phyloP scores from a whole-genome alignment of 1,140 invertebrate genomes.

The Steinernema khuongi region DNA sequence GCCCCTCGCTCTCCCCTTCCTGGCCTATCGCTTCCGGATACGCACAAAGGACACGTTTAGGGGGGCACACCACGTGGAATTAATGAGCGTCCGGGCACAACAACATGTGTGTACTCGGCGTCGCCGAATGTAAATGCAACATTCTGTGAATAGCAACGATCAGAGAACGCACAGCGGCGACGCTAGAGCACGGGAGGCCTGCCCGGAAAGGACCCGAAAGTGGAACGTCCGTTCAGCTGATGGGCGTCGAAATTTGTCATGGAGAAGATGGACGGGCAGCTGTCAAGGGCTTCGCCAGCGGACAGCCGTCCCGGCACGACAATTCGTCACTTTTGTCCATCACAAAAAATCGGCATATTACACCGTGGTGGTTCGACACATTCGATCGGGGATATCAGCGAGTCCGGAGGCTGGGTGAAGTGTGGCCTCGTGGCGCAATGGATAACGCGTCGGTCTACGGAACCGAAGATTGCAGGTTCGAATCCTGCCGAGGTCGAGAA shows the following conservation, averaged over 20 bases:
- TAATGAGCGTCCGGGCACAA: not conserved
- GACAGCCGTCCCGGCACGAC: not conserved
- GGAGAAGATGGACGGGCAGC: not conserved
- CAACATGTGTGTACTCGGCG: no score
- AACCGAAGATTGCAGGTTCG: no score
- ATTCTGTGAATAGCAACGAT: no score
- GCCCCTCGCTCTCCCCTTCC: not conserved
- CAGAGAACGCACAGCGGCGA: no score
- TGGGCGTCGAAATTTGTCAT: constrained; percentile 8
- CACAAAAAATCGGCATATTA: not conserved
- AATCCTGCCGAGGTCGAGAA: no score
- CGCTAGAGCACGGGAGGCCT: not conserved
- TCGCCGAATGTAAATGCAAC: no score
- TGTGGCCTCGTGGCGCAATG: no score
- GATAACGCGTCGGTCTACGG: no score
- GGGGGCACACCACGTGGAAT: not conserved
- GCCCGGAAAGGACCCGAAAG: not conserved
- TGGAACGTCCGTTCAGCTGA: not conserved
- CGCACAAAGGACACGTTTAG: not conserved
- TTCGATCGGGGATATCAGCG: not conserved
- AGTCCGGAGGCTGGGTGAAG: not conserved
- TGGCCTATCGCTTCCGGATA: not conserved
- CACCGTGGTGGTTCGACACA: not conserved
- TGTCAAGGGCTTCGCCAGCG: not conserved
- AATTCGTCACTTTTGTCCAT: not conserved